Conservation (phyloP, 1,140 invertebrate species). For the Eurytemora carolleeae region DNA sequence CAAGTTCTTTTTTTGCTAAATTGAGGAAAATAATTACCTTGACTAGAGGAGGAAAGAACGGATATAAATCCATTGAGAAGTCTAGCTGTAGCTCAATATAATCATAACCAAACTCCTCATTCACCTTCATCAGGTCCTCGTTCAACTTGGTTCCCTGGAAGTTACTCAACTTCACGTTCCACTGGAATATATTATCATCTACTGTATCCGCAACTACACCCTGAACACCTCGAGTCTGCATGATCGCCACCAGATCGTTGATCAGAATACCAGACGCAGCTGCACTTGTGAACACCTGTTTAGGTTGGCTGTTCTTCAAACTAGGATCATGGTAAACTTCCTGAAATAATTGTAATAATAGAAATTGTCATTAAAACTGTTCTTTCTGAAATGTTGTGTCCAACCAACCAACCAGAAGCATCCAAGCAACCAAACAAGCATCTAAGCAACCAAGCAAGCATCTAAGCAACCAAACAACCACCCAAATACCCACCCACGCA, state of each 20-base stretch:
- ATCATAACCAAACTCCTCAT: slow-evolving; percentile 22
- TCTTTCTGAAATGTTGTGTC: too few relatives aligned
- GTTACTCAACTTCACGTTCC: slow-evolving; percentile 23
- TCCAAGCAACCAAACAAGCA: too few relatives aligned
- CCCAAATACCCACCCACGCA: too few relatives aligned
- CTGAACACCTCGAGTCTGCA: slow-evolving; percentile 23
- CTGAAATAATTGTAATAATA: neutral
- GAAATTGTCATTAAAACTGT: too few relatives aligned
- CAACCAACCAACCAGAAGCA: too few relatives aligned
- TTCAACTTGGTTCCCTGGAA: slow-evolving; percentile 21
- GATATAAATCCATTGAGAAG: slow-evolving; percentile 26
- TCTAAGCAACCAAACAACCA: too few relatives aligned
- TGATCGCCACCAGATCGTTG: slow-evolving; percentile 25
- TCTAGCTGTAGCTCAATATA: slow-evolving; percentile 25
- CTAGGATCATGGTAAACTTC: neutral
- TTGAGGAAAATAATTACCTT: too few relatives aligned
- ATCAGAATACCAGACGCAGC: slow-evolving; percentile 25
- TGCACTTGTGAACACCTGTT: slow-evolving; percentile 22
- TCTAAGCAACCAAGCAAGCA: too few relatives aligned
- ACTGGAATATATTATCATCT: slow-evolving; percentile 25
- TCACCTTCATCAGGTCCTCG: slow-evolving; percentile 21
- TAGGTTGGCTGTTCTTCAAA: neutral
- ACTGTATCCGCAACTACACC: slow-evolving; percentile 25
- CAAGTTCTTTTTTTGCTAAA: too few relatives aligned
- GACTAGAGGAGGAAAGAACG: slow-evolving; percentile 25